phyloP scores from a whole-genome alignment of 2,113 vertebrate genomes.

The Scophthalmus maximus region DNA sequence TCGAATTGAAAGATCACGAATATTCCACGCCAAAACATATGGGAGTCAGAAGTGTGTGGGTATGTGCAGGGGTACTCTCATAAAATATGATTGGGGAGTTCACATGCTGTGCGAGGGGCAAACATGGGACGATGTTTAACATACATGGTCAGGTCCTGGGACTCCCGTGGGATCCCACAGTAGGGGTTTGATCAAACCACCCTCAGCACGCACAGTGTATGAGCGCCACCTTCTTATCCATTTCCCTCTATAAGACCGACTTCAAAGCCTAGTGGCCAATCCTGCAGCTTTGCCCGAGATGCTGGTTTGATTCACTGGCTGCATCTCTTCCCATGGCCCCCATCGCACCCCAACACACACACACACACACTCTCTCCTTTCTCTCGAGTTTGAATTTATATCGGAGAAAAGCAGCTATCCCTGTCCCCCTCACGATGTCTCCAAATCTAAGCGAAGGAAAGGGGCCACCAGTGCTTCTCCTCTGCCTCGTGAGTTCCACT shows the following conservation, averaged over 20 bases:
- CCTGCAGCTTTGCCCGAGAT: constrained; percentile 73
- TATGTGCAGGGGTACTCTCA: constrained; percentile 15
- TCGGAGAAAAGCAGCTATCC: constrained; percentile 26
- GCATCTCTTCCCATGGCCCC: constrained; percentile 69
- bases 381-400: constrained; percentile 29
- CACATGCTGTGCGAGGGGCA: constrained; percentile 40
- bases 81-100: constrained; percentile 56
- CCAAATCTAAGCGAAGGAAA: constrained; percentile 18
- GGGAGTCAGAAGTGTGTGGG: constrained; percentile 14
- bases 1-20: constrained; percentile 59
- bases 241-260: constrained; percentile 66
- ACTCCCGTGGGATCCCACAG: constrained; percentile 47
- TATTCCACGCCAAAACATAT: constrained; percentile 50
- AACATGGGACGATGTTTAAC: constrained; percentile 69
- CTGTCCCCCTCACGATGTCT: constrained; percentile 31
- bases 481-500: constrained; percentile 56
- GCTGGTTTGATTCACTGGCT: constrained; percentile 71
- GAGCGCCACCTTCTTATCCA: constrained; percentile 64
- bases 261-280: constrained; percentile 77
- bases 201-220: constrained; percentile 49
- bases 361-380: constrained; percentile 6
- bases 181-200: constrained; percentile 70
- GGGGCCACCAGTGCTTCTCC: constrained; percentile 43
- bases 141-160: constrained; percentile 67
- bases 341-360: constrained; percentile 12